Base-by-base conservation (phyloP, 2,113 vertebrate species). In the Amblyopsis rosae region DNA sequence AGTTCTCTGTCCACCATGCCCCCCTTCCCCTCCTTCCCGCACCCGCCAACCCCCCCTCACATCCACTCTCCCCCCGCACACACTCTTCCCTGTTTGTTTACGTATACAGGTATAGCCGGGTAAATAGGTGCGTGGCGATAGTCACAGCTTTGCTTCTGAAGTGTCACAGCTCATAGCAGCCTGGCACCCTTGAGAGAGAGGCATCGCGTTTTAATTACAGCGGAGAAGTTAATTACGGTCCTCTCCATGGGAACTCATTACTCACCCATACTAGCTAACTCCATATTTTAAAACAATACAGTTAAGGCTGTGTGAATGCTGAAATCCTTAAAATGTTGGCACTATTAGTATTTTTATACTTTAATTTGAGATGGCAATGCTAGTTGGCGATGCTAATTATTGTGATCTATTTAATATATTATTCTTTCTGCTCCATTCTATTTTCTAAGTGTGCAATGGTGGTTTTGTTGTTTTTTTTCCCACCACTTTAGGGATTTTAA, bases 181-280 rank as follows among this genome's bases (percentile, higher is more conserved):
- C 83, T 60, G 86, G 87, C 88, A 92, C 88, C 86, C 83, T 91
- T 86, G 65, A 64, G 89, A 92, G 90, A 86, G 90, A 87, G 83
- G 26, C 26, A 26, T 45, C 1, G 48, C 88, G 86, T 93, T 94
- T 95, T 96, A 96, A 97, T 98, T 96, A 95, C 92, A 92, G 89
- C 77, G 83, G 67, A 86, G 85, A 91, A 95, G 94, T 96, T 95
- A 96, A 95, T 95, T 94, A 92, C 79, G 63, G 62, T 73, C 70
- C 65, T 82, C 87, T 87, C 83, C 13, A 41, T 68, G 83, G 82
- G 86, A 64, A 77, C 79, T 61, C 60, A 76, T 81, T 69, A 77
- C 76, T 69, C 59, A 66, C 70, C 77, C 72, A n/a, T 15, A 72
- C 70, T 66, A 50, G 59, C 47, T 6, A 61, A 63, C 33, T 45